Base-by-base conservation (phyloP, 2,888 invertebrate species). In the Leptopilina myrica region DNA sequence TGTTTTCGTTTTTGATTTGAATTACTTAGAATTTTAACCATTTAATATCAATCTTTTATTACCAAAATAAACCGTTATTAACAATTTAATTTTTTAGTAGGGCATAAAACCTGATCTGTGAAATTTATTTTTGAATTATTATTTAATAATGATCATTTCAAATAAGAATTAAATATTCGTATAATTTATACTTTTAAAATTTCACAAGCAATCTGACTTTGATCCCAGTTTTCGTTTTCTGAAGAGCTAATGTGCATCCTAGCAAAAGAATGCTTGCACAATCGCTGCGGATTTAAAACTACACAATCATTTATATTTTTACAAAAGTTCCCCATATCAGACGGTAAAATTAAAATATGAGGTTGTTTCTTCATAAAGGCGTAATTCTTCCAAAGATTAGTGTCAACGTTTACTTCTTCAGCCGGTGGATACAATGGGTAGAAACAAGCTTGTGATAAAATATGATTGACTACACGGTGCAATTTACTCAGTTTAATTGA, bases 251-350 rank as follows among this genome's bases (percentile, higher is more conserved):
- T 90, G 78, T 94, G 92, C 0, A 97, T 90, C 43, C 95, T 93
- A 0, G 95, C 95, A 92, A 95, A 98, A 0, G 96, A 96, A 67
- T 95, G 96, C 90, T 97, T 97, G 0, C 95, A 93, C 77, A 98
- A 90, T 80, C 95, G 94, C 85, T 97, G 98, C 0, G 98, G 98
- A 93, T 98, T 98, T 26, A 98, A 93, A 12, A 96, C 95, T 49
- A 97, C 92, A 86, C 96, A 96, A 1, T 95, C 96, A 86, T 95
- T 94, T 26, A 97, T 94, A 85, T 95, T 94, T 96, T 97, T 93
- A 14, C 94, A 93, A 86, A 97, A 98, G 91, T 95, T 94, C 89
- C 95, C 94, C 86, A 98, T 95, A 90, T 96, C 96, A 5, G 98
- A 98, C 0, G 98, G 98, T 85, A 97, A 91, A 80, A 98, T 92